Evolutionary conservation across 2,888 invertebrate species (phyloP), one percentile per base, ranked within the genome.

Genomic region (Chydorus sphaericus): DNA sequence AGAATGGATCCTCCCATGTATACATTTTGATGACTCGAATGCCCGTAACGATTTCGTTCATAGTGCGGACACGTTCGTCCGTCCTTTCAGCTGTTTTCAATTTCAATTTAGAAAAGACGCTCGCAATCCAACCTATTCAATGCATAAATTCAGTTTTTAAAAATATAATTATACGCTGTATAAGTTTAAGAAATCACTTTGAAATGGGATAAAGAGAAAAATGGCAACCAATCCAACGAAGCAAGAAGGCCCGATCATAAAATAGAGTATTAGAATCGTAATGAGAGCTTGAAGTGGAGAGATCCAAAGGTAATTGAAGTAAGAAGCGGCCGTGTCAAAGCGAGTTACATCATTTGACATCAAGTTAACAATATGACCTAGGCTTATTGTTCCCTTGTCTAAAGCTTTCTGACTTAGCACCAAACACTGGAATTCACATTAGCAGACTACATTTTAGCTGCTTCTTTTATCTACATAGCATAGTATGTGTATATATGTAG

Each of bases 341-440:
- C 86, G 79, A 65, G 85, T 87, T 61, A 96, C 89, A 70, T 97
- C 96, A 67, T 94, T 96, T 1, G 94, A 91, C 57, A 97, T 73
- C n/a, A 96, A 77, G 68, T 94, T 94, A 31, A 94, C 90, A 59
- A 96, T 81, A 70, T 93, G 90, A 0, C 94, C 94, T 0, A 85
- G 83, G 0, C 91, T 85, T 0, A 92, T 91, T 68, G 88, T 82
- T 6, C 84, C 84, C 51, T n/a, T n/a, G n/a, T n/a, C n/a, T n/a
- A 91, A 72, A 1, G 92, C 87, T 5, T 82, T 82, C 68, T 85
- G 85, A 55, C 85, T 85, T 29, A 50, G 16, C 16, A 3, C 4
- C 23, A 50, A 16, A 16, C 29, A 50, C 28, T 26, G 8, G 50
- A 14, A 2, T 26, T 16, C 14, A 50, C 6, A 8, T 3, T 50